Evolutionary conservation across 37 sponge, comb jelly and placozoan species (phyloP).

Genomic region (Beroe forskalii): DNA sequence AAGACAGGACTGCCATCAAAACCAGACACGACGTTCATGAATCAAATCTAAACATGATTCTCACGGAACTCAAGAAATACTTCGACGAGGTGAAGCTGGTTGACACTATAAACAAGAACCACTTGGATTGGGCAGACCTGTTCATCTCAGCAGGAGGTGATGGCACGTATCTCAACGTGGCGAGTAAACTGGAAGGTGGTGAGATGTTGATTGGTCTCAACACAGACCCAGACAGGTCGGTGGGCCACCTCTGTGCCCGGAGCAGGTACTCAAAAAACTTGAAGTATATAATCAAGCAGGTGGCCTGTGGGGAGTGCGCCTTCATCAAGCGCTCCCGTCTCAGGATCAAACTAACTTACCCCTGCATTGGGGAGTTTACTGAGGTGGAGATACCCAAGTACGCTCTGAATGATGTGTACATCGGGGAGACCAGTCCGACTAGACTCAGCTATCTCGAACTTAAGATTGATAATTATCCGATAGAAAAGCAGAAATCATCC

Average conservation of each 20-base stretch:
- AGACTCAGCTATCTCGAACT: constrained; percentile 36
- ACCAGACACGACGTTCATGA: constrained; percentile 46
- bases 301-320: not conserved
- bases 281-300: constrained; percentile 26
- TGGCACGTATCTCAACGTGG: constrained; percentile 47
- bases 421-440: constrained; percentile 38
- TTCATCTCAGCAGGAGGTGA: constrained; percentile 59
- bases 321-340: constrained; percentile 26
- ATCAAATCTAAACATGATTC: not conserved
- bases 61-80: not conserved
- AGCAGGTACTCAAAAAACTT: not conserved
- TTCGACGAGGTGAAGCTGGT: constrained; percentile 28
- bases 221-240: constrained; percentile 51
- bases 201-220: constrained; percentile 35
- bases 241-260: constrained; percentile 54
- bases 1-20: constrained; percentile 21
- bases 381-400: constrained; percentile 40
- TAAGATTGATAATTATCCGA: constrained; percentile 11
- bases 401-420: constrained; percentile 42
- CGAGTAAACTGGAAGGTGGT: constrained; percentile 53
- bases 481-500: constrained; percentile 53
- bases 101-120: not conserved
- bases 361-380: constrained; percentile 25
- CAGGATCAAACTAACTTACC: constrained; percentile 36
- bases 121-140: constrained; percentile 29